phyloP scores from a whole-genome alignment of 2,113 vertebrate genomes.

The Varanus salvator region DNA sequence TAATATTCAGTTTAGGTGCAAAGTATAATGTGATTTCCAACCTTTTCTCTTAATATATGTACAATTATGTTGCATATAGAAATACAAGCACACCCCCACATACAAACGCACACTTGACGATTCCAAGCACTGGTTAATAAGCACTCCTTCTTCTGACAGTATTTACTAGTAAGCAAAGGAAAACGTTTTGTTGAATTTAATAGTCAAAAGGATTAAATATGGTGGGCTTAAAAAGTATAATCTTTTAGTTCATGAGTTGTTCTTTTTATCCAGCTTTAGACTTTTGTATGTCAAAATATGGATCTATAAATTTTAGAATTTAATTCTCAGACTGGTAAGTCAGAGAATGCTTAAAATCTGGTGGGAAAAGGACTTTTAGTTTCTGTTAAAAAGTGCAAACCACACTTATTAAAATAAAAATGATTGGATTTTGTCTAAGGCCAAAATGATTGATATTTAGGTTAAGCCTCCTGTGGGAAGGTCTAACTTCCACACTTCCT shows the following conservation, averaged over 20 bases:
- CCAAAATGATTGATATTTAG: slow-evolving; percentile 30
- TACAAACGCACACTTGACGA: background rate
- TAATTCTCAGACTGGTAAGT: slow-evolving; percentile 24
- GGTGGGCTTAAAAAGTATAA: no score
- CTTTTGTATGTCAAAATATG: slow-evolving; percentile 19
- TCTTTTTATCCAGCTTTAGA: background rate
- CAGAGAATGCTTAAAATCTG: slow-evolving; percentile 23
- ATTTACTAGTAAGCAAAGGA: no score
- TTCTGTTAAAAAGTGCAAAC: slow-evolving; percentile 28
- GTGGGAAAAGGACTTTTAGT: slow-evolving; percentile 21
- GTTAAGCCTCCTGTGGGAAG: slow-evolving; percentile 34
- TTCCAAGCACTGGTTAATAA: background rate
- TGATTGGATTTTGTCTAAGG: slow-evolving; percentile 13
- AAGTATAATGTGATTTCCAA: background rate
- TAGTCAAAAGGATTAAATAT: background rate
- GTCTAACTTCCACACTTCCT: slow-evolving; percentile 21
- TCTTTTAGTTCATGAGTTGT: background rate
- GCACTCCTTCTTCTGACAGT: background rate
- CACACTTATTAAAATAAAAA: slow-evolving; percentile 44
- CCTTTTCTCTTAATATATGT: background rate
- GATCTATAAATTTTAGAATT: slow-evolving; percentile 21
- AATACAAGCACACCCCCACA: background rate
- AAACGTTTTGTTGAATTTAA: background rate
- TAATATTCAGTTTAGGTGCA: background rate
- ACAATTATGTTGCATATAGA: background rate